phyloP scores from a whole-genome alignment of 2,797 vertebrate species.

The Adelosebastes latens region DNA sequence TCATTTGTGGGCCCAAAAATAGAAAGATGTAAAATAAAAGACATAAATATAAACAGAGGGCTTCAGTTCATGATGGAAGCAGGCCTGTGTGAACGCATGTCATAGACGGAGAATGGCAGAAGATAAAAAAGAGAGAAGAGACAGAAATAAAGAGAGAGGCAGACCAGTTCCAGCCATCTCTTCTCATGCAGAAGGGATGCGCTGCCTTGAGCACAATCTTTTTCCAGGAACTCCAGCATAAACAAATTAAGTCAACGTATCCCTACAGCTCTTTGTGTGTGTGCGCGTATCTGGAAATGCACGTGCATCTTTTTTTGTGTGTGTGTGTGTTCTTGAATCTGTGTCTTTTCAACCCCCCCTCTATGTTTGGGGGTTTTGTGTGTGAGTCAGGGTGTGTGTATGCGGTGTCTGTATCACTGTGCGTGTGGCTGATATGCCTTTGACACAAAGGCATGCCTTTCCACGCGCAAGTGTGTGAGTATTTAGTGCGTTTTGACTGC shows the following conservation, averaged over 20 bases:
- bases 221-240: conserved; percentile 68
- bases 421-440: conserved; percentile 23
- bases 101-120: background rate
- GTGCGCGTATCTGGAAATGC: conserved; percentile 26
- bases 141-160: background rate
- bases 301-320: conserved; percentile 17
- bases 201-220: conserved; percentile 58
- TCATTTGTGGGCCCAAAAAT: background rate
- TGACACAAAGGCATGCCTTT: conserved; percentile 22
- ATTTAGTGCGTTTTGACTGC: conserved; percentile 56
- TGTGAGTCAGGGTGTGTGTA: background rate
- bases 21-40: conserved; percentile 9
- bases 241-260: conserved; percentile 71
- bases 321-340: conserved; percentile 15
- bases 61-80: background rate
- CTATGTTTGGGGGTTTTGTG: conserved; percentile 7
- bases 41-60: background rate
- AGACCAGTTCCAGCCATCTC: conserved; percentile 48
- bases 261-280: conserved; percentile 54
- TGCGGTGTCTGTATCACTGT: background rate
- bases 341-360: conserved; percentile 18
- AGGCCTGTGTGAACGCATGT: background rate
- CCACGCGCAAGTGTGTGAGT: background rate
- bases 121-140: conserved; percentile 17
- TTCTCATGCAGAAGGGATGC: conserved; percentile 55